Base-by-base conservation (phyloP, 2,888 invertebrate genomes). In the Lathronympha strigana region DNA sequence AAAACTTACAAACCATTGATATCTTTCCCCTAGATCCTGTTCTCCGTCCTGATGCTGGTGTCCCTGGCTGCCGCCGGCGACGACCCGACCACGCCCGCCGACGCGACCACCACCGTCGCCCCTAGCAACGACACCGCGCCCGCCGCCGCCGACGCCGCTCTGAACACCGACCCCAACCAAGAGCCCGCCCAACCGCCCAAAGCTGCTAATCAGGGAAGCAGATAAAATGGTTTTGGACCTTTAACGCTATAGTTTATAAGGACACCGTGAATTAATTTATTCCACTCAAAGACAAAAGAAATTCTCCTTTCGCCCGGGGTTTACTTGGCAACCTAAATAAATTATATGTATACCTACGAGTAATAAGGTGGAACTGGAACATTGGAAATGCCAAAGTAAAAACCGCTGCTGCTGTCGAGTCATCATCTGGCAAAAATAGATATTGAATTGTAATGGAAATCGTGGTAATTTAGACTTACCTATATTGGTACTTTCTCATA, bases 41-140 rank as follows among this genome's bases (percentile, higher is more conserved):
- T 69, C 38, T 57, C 68, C 25, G 19, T 72, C 2, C 38, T 71
- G 45, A 55, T 72, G 43, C 57, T 73, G 61, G 70, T 62, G 2
- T 49, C 67, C 23, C 25, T 67, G 66, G 71, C 66, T 8, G 66
- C 67, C 2, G 67, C 62, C 2, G 71, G 53, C 23, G 71, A 69
- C 31, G 63, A 67, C 13, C 47, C 67, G n/a, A 58, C 63, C 43
- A 62, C 68, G 9, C 49, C 66, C 36, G 67, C 55, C 6, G 62
- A 69, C 19, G 53, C 45, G 15, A 28, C 69, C 8, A 40, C 69
- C 38, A 62, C 63, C 38, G 63, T 43, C 49, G 67, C 45, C 38
- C 61, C 69, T 17, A 28, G 66, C 49, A 66, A 68, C 23, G 66
- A 58, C 38, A 45, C 55, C 2, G 64, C 66, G 38, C 61, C 61